Evolutionary conservation across 2,888 invertebrate species (phyloP).

Genomic region (Strigamia crassipes): DNA sequence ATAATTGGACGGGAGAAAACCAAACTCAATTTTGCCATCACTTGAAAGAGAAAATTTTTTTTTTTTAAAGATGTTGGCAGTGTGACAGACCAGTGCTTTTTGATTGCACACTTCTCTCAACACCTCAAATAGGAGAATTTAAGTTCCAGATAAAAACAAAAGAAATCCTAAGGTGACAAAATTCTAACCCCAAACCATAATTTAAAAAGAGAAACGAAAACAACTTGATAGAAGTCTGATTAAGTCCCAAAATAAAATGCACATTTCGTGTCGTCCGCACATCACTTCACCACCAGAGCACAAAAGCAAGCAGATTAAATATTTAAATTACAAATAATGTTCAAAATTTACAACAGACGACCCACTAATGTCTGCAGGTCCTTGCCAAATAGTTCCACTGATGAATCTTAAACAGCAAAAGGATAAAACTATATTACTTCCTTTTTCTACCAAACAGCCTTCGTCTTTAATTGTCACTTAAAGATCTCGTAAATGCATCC

Average conservation of each 20-base stretch:
- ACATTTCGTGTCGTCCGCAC: not conserved
- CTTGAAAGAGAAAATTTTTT: not conserved
- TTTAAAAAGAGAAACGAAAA: not conserved
- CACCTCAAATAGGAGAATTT: not conserved
- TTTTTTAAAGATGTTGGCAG: slow-evolving; percentile 2
- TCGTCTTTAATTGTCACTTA: slow-evolving; percentile 23
- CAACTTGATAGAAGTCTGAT: not conserved
- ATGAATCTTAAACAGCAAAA: slow-evolving; percentile 24
- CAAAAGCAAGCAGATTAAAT: slow-evolving; percentile 38
- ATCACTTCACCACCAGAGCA: slow-evolving; percentile 17
- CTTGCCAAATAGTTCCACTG: slow-evolving; percentile 16
- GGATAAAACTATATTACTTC: slow-evolving; percentile 11
- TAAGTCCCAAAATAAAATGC: slow-evolving; percentile 6
- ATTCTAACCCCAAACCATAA: not conserved
- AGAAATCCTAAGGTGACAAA: not conserved
- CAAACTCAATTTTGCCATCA: not conserved
- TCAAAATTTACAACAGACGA: slow-evolving; percentile 12
- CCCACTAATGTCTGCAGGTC: not conserved
- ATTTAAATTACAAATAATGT: slow-evolving; percentile 38
- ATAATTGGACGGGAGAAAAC: not conserved
- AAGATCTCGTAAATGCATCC: not conserved
- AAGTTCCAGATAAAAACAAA: not conserved
- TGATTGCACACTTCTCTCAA: not conserved
- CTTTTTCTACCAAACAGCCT: not conserved
- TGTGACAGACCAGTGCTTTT: slow-evolving; percentile 8